Evolutionary conservation across 92 coral and sea anemone species (phyloP).

Genomic region (Epizoanthus scotinus): DNA sequence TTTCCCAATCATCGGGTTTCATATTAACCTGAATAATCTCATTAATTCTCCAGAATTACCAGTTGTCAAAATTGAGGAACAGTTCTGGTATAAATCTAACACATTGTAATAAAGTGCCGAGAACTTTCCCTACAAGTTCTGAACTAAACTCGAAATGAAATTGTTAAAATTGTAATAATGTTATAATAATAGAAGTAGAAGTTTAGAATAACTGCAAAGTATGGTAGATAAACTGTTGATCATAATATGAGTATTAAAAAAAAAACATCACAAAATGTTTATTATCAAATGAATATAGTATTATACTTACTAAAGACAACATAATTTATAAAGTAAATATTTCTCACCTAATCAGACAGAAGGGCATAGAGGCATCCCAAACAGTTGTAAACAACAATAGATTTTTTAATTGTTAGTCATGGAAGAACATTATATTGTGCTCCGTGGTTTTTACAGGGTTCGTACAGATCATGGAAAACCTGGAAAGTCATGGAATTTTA

Average conservation of each 20-base stretch:
- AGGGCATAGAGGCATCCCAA: too few relatives aligned
- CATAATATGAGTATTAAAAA: background rate
- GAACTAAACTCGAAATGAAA: background rate
- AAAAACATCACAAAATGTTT: too few relatives aligned
- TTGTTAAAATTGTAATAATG: constrained; percentile 18
- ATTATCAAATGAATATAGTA: too few relatives aligned
- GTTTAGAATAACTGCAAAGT: background rate
- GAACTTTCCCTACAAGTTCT: too few relatives aligned
- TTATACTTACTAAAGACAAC: too few relatives aligned
- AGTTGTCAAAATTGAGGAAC: background rate
- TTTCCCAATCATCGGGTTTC: background rate
- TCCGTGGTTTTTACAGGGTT: too few relatives aligned
- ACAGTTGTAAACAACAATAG: too few relatives aligned
- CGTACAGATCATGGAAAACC: too few relatives aligned
- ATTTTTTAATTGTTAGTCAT: too few relatives aligned
- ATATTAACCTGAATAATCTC: background rate
- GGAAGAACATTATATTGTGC: too few relatives aligned
- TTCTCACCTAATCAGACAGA: background rate
- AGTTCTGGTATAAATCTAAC: background rate
- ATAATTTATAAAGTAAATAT: background rate
- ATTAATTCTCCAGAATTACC: background rate
- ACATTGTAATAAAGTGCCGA: too few relatives aligned
- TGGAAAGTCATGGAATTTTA: too few relatives aligned
- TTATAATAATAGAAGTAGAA: background rate
- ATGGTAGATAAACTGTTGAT: constrained; percentile 6